phyloP scores from a whole-genome alignment of 1,140 invertebrate species.

The Stratiolaelaps scimitus region DNA sequence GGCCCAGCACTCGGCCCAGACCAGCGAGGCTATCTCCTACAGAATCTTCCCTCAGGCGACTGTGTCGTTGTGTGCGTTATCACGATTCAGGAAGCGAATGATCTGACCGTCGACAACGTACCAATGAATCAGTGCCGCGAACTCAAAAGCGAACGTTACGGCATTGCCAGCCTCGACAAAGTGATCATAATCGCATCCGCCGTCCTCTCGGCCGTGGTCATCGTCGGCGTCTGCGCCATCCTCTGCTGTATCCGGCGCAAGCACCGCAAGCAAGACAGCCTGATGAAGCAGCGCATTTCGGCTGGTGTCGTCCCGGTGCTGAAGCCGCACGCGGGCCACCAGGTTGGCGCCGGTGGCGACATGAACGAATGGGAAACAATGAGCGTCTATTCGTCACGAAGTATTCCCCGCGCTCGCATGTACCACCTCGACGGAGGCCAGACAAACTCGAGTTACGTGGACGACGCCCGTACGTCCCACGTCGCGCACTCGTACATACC shows the following conservation, averaged over 20 bases:
- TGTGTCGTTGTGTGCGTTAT: constrained; percentile 79
- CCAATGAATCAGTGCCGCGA: constrained; percentile 74
- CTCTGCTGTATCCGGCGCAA: constrained; percentile 63
- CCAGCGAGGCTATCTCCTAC: constrained; percentile 76
- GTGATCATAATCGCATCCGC: constrained; percentile 83
- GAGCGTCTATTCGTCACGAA: constrained; percentile 74
- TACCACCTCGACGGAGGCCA: constrained; percentile 40
- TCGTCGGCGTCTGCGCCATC: constrained; percentile 67
- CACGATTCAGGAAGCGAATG: constrained; percentile 60
- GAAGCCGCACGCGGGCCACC: constrained; percentile 30
- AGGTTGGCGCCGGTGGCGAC: constrained; percentile 11
- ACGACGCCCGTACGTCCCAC: constrained; percentile 34
- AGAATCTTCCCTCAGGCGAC: constrained; percentile 75
- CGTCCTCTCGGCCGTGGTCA: constrained; percentile 77
- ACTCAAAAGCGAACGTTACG: constrained; percentile 44
- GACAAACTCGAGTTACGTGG: constrained; percentile 30
- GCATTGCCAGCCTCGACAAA: constrained; percentile 70
- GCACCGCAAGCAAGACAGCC: constrained; percentile 40
- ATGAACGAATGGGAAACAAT: constrained; percentile 74
- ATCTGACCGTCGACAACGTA: constrained; percentile 62
- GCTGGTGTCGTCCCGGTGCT: neutral
- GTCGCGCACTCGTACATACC: constrained; percentile 32
- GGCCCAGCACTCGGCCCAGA: constrained; percentile 70
- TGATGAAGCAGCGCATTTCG: constrained; percentile 26
- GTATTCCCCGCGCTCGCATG: constrained; percentile 68